These are phyloP conservation scores for Cynaeus angustus DNA, from an alignment of 2,888 invertebrate genomes.

Conservation along the genomic window DNA sequence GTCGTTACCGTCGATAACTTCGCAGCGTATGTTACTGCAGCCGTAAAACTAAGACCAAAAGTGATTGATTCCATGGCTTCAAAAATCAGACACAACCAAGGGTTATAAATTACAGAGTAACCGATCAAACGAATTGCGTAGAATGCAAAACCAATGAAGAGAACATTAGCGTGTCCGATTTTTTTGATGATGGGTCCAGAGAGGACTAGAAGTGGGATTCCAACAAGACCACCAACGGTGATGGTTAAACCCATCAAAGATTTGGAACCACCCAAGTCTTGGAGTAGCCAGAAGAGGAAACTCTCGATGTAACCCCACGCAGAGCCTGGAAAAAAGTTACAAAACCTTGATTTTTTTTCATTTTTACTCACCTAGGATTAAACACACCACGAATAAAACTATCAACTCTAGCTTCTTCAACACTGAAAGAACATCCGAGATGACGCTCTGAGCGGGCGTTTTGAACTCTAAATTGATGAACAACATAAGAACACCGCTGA, in stretches of 20 bases:
- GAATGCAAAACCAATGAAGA: slow-evolving; percentile 85
- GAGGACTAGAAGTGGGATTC: slow-evolving; percentile 83
- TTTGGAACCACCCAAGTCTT: slow-evolving; percentile 84
- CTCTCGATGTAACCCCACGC: slow-evolving; percentile 91
- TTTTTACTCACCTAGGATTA: slow-evolving; percentile 77
- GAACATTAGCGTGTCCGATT: slow-evolving; percentile 84
- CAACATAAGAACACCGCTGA: slow-evolving; percentile 80
- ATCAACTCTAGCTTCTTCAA: slow-evolving; percentile 82
- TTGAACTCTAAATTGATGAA: slow-evolving; percentile 85
- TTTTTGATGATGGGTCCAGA: slow-evolving; percentile 83
- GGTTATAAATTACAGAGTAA: slow-evolving; percentile 84
- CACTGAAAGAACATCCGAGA: slow-evolving; percentile 80
- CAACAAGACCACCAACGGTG: slow-evolving; percentile 84
- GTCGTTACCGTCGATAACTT: slow-evolving; percentile 82
- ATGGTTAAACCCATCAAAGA: slow-evolving; percentile 88
- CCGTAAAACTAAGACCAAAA: slow-evolving; percentile 83
- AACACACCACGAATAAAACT: slow-evolving; percentile 82
- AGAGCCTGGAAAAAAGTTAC: slow-evolving; percentile 74
- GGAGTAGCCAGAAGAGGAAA: slow-evolving; percentile 86
- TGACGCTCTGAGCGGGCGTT: slow-evolving; percentile 81
- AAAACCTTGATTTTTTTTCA: slow-evolving; percentile 19
- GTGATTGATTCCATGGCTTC: slow-evolving; percentile 87
- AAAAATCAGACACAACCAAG: slow-evolving; percentile 84
- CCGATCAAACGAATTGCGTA: slow-evolving; percentile 83
- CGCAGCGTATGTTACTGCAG: slow-evolving; percentile 85